Evolutionary conservation across 2,113 vertebrate genomes (phyloP), one percentile per base, ranked within the genome.

Genomic region (Dasyornis broadbenti): DNA sequence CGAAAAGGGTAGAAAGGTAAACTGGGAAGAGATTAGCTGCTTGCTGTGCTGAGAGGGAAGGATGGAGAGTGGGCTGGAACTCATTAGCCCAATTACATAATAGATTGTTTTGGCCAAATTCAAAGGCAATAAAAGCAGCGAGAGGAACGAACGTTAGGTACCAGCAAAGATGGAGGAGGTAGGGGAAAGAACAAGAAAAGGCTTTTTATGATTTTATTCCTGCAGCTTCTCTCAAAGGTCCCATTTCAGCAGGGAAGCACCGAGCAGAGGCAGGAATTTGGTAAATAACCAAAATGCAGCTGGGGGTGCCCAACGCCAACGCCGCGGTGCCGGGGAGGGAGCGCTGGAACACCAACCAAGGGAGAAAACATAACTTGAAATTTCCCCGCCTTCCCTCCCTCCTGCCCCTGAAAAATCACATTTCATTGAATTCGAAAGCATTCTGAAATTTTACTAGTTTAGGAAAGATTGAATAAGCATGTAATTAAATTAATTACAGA

Each of bases 401-500:
- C 60, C 65, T 8, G 15, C 35, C 90, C 92, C 86, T 76, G 90
- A 50, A 76, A 89, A 89, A 95, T 95, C 96, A 91, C 95, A 91
- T 95, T 95, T 89, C 71, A 77, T 78, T 92, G 92, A 96, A 95
- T 96, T 96, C 96, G 96, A 95, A 97, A 97, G 95, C 96, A 96
- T 96, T 97, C 95, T 92, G 96, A 97, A 97, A 96, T 97, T 97
- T 95, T 96, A 96, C 93, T 95, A 96, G 96, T 97, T 97, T 97
- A 94, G 94, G 77, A 57, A 97, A 97, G 97, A 97, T 90, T 95
- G 97, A 96, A 97, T 95, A 97, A 97, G 95, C 97, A 94, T 97
- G 97, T 98, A 98, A 98, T 97, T 98, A 97, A 97, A 97, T 98
- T 97, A 98, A 98, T 98, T 98, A 97, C 96, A 96, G 97, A 97